Evolutionary conservation across 2,113 vertebrate species (phyloP).

Genomic region (Sphaerodactylus townsendi): DNA sequence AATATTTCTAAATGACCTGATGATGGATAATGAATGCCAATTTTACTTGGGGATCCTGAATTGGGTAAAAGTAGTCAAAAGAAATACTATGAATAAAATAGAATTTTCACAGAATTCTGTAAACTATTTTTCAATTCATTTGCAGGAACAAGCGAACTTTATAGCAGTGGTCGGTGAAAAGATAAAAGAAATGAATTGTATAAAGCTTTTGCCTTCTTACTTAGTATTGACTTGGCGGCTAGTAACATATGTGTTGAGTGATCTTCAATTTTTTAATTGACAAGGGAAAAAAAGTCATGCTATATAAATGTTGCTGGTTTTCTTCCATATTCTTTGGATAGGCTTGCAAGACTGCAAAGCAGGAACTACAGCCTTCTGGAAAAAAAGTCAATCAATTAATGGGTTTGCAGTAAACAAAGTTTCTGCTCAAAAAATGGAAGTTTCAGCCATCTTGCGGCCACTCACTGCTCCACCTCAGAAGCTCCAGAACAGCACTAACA

Average conservation of each 20-base stretch:
- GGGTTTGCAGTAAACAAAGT: neutral
- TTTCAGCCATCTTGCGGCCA: too few species aligned
- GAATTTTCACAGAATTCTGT: neutral
- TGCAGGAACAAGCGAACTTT: too few species aligned
- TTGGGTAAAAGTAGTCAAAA: too few species aligned
- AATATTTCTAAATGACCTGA: neutral
- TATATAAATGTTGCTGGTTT: neutral
- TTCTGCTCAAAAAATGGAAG: neutral
- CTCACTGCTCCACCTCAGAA: too few species aligned
- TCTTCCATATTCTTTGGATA: neutral
- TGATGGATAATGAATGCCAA: neutral
- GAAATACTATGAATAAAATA: too few species aligned
- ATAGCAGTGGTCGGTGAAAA: too few species aligned
- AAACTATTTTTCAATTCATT: neutral
- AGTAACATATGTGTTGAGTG: too few species aligned
- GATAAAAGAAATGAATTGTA: neutral
- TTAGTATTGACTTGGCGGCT: too few species aligned
- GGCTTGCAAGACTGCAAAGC: neutral
- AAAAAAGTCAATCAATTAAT: neutral
- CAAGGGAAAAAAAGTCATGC: too few species aligned
- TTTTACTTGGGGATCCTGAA: neutral
- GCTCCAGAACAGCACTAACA: too few species aligned
- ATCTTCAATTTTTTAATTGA: neutral
- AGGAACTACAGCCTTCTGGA: neutral
- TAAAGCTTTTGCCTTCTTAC: neutral